Evolutionary conservation across 2,113 vertebrate species (phyloP).

Genomic region (Menidia beryllina): DNA sequence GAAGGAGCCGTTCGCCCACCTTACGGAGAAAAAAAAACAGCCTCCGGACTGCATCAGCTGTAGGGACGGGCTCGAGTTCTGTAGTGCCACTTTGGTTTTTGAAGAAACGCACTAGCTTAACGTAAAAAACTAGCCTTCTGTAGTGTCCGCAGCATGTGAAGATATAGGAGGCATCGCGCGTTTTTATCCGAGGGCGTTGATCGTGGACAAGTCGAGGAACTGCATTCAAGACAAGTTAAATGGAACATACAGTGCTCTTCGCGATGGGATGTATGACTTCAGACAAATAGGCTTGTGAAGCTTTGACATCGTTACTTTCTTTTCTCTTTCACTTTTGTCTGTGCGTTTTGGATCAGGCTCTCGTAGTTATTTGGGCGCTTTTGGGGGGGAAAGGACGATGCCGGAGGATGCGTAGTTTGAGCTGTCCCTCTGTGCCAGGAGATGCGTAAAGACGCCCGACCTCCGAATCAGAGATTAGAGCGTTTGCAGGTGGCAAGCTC

Average conservation of each 20-base stretch:
- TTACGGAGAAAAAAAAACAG: slow-evolving; percentile 26
- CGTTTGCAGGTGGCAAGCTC: slow-evolving; percentile 5
- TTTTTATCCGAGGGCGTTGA: slow-evolving; percentile 85
- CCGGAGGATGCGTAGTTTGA: slow-evolving; percentile 42
- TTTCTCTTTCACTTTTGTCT: slow-evolving; percentile 34
- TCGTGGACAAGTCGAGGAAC: slow-evolving; percentile 82
- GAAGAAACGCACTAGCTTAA: slow-evolving; percentile 31
- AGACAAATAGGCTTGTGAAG: slow-evolving; percentile 60
- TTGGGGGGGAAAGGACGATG: slow-evolving; percentile 69
- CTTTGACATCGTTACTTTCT: slow-evolving; percentile 53
- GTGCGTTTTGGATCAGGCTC: slow-evolving; percentile 33
- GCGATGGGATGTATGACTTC: slow-evolving; percentile 80
- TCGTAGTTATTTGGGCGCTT: slow-evolving; percentile 30
- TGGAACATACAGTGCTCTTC: slow-evolving; percentile 75
- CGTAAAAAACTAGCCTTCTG: slow-evolving; percentile 47
- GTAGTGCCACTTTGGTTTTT: slow-evolving; percentile 23
- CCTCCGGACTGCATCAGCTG: slow-evolving; percentile 16
- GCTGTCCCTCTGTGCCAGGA: slow-evolving; percentile 59
- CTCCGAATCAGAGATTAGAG: slow-evolving; percentile 8
- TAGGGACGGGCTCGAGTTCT: slow-evolving; percentile 46
- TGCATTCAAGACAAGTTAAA: slow-evolving; percentile 78
- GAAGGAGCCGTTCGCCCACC: slow-evolving; percentile 40
- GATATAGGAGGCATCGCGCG: slow-evolving; percentile 79
- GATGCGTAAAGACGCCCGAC: slow-evolving; percentile 66
- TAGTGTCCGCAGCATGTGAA: slow-evolving; percentile 64